Evolutionary conservation across 2,888 invertebrate species (phyloP).

Genomic region (Anthrax anthrax): DNA sequence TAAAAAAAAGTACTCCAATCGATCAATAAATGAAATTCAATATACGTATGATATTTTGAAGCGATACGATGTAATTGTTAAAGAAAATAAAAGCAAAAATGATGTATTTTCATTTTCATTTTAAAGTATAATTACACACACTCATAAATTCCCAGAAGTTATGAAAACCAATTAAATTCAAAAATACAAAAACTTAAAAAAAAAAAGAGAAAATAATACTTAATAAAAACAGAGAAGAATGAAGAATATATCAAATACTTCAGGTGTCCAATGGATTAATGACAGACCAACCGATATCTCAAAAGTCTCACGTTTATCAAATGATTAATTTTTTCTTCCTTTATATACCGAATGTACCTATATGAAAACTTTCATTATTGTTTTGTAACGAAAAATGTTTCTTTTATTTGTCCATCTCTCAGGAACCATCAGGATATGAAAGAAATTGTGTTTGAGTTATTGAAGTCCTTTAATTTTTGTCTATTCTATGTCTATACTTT

Average conservation of each 20-base stretch:
- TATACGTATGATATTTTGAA: too few relatives aligned
- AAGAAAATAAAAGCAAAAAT: neutral
- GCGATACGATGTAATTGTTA: too few relatives aligned
- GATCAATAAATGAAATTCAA: too few relatives aligned
- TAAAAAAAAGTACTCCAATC: too few relatives aligned
- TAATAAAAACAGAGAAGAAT: too few relatives aligned
- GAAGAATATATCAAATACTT: neutral
- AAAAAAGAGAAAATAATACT: too few relatives aligned
- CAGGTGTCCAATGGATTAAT: neutral
- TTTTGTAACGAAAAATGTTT: neutral
- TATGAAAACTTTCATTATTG: neutral
- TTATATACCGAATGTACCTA: neutral
- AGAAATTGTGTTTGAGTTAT: neutral
- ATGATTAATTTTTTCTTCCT: conserved; percentile 5
- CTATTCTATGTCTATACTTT: too few relatives aligned
- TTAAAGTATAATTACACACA: neutral
- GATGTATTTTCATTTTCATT: neutral
- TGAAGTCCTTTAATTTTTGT: neutral
- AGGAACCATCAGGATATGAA: neutral
- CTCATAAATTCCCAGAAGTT: neutral
- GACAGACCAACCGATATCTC: conserved; percentile 1
- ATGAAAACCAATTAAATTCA: neutral
- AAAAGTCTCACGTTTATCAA: conserved; percentile 5
- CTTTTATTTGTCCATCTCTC: neutral
- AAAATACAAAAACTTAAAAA: neutral